phyloP scores from a whole-genome alignment of 2,113 vertebrate species.

The Xiphorhynchus elegans region DNA sequence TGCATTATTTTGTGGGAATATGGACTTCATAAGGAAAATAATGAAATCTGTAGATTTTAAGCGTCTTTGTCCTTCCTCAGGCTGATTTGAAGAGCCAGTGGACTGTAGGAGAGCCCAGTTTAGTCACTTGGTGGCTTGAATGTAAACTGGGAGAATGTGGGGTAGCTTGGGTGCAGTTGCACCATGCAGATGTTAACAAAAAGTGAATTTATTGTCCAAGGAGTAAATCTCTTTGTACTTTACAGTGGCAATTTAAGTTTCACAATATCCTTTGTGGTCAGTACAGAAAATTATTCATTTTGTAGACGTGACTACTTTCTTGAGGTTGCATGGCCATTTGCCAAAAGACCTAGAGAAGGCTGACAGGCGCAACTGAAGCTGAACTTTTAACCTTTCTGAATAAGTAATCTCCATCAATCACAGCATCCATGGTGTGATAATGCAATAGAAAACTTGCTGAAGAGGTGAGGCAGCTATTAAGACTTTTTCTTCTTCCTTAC shows the following conservation, averaged over 20 bases:
- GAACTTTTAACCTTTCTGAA: background rate
- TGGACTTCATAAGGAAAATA: background rate
- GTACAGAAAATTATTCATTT: background rate
- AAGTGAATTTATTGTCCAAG: background rate
- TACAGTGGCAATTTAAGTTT: background rate
- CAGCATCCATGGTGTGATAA: background rate
- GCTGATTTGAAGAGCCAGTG: background rate
- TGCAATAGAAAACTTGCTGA: background rate
- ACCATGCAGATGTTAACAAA: background rate
- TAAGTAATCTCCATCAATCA: background rate
- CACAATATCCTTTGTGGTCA: background rate
- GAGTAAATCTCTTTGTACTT: background rate
- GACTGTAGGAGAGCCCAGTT: background rate
- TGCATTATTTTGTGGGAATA: background rate
- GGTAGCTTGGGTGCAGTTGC: background rate
- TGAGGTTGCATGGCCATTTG: background rate
- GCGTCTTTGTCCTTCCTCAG: background rate
- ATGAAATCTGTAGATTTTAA: background rate
- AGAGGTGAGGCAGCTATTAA: background rate
- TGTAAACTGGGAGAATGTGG: background rate
- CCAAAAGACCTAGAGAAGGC: background rate
- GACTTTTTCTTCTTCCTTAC: background rate
- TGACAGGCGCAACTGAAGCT: background rate
- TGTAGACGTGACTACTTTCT: background rate
- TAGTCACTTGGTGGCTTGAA: background rate